Evolutionary conservation across 2,113 vertebrate genomes (phyloP), one percentile per base, ranked within the genome.

Genomic region (Sinocyclocheilus rhinocerous): DNA sequence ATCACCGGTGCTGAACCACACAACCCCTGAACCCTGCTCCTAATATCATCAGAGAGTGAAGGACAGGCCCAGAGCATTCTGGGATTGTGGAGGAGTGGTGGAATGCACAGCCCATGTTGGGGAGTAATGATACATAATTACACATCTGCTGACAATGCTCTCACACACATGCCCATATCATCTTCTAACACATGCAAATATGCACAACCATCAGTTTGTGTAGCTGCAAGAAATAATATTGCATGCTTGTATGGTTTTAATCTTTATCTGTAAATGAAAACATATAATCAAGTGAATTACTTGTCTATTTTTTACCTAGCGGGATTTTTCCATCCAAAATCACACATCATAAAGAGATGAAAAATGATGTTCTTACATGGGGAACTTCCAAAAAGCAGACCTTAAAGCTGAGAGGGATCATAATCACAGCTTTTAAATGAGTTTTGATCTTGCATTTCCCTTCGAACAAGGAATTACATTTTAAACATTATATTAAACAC

Each of bases 81-180:
- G 76, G 84, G 76, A 86, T 75, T 80, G 85, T 81, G 85, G 78
- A 86, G 85, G 78, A 86, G 67, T 81, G 78, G 22, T 86, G 84
- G 84, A 86, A 86, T 86, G 84, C 84, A 72, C 48, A 57, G 24
- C 36, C n/a, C 39, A 73, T 83, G 81, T 83, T 73, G 29, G 67
- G 81, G 81, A 78, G 59, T 86, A 81, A 81, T 86, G 76, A 86
- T 81, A 86, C 78, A 86, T 86, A 86, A 81, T 86, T 75, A 63
- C 85, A 86, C 77, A 81, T 81, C 65, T 81, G 48, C 76, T 48
- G 65, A 45, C 63, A 59, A 59, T 39, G 65, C 67, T 59, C n/a
- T 13, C 70, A 76, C 70, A 76, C 45, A 52, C 26, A 39, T 20
- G 33, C 29, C 33, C 50, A 80, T 61, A 79, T 80, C 77, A 63